Conservation (phyloP, 2,888 invertebrate genomes). For the Palloptera scutellata region DNA sequence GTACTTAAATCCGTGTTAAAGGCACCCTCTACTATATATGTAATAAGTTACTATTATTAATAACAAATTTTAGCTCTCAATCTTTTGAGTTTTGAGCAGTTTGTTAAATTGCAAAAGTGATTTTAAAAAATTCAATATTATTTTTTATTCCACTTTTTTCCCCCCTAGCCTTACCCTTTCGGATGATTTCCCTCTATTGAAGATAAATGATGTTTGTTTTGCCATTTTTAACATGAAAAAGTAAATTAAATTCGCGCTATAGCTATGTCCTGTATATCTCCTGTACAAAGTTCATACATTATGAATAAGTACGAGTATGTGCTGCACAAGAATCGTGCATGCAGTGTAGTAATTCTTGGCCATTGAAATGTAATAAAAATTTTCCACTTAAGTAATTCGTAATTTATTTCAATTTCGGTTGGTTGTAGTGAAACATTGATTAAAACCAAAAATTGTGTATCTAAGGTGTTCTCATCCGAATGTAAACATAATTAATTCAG, state of each 20-base stretch:
- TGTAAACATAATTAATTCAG: background rate
- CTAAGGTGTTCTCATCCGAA: background rate
- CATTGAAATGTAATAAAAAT: constrained; percentile 10
- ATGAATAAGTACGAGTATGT: background rate
- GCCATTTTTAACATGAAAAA: background rate
- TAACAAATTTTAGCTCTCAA: no score
- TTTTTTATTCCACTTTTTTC: no score
- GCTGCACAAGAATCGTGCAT: no score
- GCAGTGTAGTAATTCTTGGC: background rate
- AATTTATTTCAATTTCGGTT: constrained; percentile 5
- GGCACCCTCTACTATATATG: no score
- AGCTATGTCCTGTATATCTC: background rate
- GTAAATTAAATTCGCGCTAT: background rate
- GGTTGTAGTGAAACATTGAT: background rate
- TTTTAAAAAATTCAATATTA: no score
- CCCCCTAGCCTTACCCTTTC: no score
- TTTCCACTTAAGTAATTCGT: constrained; percentile 15
- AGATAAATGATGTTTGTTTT: background rate
- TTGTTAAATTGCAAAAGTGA: no score
- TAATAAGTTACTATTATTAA: no score
- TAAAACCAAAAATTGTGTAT: no score
- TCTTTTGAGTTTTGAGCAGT: no score
- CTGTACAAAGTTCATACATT: background rate
- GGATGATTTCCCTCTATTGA: background rate
- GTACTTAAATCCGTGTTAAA: no score